phyloP scores from a whole-genome alignment of 1,140 invertebrate genomes.

The Melitaea cinxia region DNA sequence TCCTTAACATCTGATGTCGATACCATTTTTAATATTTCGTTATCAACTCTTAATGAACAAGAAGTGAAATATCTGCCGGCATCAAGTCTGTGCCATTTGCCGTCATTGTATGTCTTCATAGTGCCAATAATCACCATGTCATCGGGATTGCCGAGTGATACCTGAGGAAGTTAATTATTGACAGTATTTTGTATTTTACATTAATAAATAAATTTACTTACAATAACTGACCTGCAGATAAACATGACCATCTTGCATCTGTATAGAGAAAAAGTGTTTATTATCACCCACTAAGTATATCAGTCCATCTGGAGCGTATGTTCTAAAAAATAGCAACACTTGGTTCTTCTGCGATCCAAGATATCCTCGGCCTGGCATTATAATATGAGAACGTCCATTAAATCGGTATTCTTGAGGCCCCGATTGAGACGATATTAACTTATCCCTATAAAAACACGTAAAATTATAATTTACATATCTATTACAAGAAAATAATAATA shows the following conservation, averaged over 20 bases:
- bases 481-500: no score
- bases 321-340: conserved; percentile 88
- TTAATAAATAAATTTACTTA: no score
- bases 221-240: conserved; percentile 85
- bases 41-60: conserved; percentile 88
- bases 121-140: conserved; percentile 83
- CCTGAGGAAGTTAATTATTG: conserved; percentile 35
- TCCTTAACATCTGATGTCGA: conserved; percentile 60
- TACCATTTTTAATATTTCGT: conserved; percentile 73
- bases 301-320: conserved; percentile 92
- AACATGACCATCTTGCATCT: conserved; percentile 90
- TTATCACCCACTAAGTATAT: conserved; percentile 92
- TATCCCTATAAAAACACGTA: conserved; percentile 78
- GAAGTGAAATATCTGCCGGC: conserved; percentile 85
- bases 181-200: no score
- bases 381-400: conserved; percentile 85
- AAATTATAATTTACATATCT: background rate
- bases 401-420: conserved; percentile 88
- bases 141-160: conserved; percentile 62
- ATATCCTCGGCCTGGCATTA: conserved; percentile 57
- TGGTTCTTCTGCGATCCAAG: conserved; percentile 64
- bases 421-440: conserved; percentile 83
- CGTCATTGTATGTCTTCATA: conserved; percentile 88
- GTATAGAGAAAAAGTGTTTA: conserved; percentile 91
- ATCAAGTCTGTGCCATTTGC: conserved; percentile 90